These are phyloP conservation scores for Rhinogobius similis DNA, from an alignment of 2,113 vertebrate genomes.

Conservation along the genomic window DNA sequence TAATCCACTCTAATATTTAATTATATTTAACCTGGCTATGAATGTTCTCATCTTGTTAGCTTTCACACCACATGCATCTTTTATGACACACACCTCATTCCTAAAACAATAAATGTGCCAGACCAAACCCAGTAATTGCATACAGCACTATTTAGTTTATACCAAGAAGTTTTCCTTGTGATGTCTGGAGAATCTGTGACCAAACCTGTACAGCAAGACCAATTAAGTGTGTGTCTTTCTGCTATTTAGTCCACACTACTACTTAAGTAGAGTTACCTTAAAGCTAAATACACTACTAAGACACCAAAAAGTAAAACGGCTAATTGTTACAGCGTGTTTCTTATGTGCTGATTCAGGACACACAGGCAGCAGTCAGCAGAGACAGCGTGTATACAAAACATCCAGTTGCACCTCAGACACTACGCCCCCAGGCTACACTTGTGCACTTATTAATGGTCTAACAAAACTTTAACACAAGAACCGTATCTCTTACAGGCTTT, in stretches of 20 bases:
- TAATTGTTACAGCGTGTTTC: background rate
- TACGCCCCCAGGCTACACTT: background rate
- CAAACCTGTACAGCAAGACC: background rate
- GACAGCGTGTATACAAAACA: background rate
- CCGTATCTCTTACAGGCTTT: background rate
- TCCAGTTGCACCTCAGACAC: background rate
- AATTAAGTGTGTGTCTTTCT: too few relatives aligned
- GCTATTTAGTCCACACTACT: background rate
- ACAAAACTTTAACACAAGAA: background rate
- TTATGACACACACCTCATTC: background rate
- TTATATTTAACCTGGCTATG: too few relatives aligned
- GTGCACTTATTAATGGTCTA: background rate
- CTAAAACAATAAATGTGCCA: background rate
- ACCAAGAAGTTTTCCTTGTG: background rate
- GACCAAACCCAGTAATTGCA: background rate
- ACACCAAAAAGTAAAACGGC: too few relatives aligned
- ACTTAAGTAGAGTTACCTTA: background rate
- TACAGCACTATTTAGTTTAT: background rate
- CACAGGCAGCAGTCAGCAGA: background rate
- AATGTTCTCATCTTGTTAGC: too few relatives aligned
- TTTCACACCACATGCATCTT: too few relatives aligned
- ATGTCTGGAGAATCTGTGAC: background rate
- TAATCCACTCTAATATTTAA: too few relatives aligned
- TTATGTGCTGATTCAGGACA: slow-evolving; percentile 3
- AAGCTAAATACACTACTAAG: background rate